These are phyloP conservation scores for Bhutanitis thaidina DNA, from an alignment of 2,888 invertebrate species.

Conservation along the genomic window DNA sequence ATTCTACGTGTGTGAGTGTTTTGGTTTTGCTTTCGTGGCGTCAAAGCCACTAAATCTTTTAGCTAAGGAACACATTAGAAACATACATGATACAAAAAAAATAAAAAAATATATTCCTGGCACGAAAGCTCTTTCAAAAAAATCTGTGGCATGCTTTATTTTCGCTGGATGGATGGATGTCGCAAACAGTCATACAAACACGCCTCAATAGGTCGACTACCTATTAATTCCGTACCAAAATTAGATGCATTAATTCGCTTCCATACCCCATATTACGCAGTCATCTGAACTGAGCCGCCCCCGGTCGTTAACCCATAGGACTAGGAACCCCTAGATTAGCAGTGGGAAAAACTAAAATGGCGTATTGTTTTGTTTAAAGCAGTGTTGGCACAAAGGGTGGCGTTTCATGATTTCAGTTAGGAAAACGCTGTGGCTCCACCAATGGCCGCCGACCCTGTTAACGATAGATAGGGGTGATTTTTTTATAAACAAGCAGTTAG, in stretches of 20 bases:
- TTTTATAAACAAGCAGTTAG: constrained; percentile 45
- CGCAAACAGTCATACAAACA: too few species aligned
- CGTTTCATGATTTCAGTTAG: constrained; percentile 62
- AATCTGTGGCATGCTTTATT: too few species aligned
- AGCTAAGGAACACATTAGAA: too few species aligned
- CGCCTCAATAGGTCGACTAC: constrained; percentile 12
- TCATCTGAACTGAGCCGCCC: constrained; percentile 26
- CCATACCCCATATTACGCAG: constrained; percentile 21
- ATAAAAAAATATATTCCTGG: too few species aligned
- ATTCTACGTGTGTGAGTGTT: too few species aligned
- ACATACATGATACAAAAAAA: too few species aligned
- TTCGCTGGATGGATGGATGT: too few species aligned
- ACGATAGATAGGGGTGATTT: constrained; percentile 65
- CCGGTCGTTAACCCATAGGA: constrained; percentile 54
- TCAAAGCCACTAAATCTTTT: too few species aligned
- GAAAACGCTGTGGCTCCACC: constrained; percentile 52
- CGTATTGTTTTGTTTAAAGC: constrained; percentile 62
- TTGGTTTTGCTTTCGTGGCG: too few species aligned
- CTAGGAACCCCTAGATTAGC: constrained; percentile 63
- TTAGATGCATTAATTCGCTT: constrained; percentile 3
- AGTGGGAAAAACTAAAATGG: constrained; percentile 58
- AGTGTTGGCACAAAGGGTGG: constrained; percentile 61
- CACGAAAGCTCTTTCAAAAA: too few species aligned
- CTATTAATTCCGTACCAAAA: constrained; percentile 7
- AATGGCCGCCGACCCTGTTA: constrained; percentile 49